Percentiles rank a stretch among this genome's conserved stretches.
phyloP scores from a whole-genome alignment of 2,797 vertebrate genomes.

The Naso thynnoides region DNA sequence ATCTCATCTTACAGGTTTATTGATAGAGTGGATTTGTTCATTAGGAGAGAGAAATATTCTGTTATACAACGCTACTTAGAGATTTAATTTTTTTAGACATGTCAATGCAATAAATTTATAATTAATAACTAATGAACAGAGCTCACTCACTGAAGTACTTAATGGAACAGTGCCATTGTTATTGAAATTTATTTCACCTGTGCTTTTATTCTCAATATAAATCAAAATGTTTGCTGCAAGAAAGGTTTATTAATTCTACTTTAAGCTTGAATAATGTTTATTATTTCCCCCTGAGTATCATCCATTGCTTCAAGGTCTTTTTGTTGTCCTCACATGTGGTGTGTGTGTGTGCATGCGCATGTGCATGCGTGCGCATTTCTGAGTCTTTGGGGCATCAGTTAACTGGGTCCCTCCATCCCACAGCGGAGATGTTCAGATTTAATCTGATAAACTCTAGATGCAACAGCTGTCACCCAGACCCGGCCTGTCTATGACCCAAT shows the following conservation, averaged over 20 bases:
- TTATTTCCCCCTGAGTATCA: too few relatives aligned
- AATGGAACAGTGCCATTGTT: too few relatives aligned
- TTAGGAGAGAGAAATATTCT: neutral
- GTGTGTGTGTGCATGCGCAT: constrained; percentile 11
- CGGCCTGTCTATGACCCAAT: constrained; percentile 53
- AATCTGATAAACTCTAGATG: constrained; percentile 82
- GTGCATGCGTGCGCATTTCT: constrained; percentile 20
- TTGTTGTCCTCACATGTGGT: neutral
- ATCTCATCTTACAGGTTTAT: neutral
- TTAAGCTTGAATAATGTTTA: too few relatives aligned
- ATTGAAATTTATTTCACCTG: too few relatives aligned
- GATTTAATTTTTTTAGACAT: neutral
- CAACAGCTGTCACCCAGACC: constrained; percentile 81
- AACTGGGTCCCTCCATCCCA: constrained; percentile 61
- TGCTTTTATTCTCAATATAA: too few relatives aligned
- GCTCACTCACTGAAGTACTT: too few relatives aligned
- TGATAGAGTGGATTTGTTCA: neutral
- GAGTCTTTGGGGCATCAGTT: constrained; percentile 49
- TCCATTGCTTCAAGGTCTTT: too few relatives aligned
- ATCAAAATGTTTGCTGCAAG: too few relatives aligned
- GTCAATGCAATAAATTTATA: too few relatives aligned
- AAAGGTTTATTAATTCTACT: too few relatives aligned
- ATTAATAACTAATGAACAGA: too few relatives aligned
- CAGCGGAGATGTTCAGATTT: constrained; percentile 77
- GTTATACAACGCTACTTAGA: neutral